Evolutionary conservation across 2,113 vertebrate genomes (phyloP).

Genomic region (Sphyrna mokarran): DNA sequence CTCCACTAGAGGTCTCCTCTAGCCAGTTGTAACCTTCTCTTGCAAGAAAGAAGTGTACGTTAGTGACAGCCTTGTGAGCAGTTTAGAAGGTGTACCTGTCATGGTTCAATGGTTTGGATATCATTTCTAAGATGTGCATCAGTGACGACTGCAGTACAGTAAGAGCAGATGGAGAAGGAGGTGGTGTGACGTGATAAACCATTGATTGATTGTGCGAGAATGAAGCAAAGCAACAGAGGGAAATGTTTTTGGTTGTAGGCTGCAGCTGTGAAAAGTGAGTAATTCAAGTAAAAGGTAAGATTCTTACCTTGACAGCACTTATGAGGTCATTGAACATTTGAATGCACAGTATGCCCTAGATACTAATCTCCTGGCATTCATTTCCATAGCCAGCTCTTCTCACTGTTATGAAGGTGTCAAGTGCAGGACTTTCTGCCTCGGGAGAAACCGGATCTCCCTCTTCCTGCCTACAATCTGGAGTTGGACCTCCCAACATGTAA

Average conservation of each 20-base stretch:
- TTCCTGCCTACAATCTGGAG: neutral
- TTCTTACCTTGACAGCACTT: neutral
- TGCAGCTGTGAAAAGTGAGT: neutral
- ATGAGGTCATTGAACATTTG: neutral
- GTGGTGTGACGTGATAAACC: neutral
- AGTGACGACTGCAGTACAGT: neutral
- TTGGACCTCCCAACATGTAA: neutral
- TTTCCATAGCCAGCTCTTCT: neutral
- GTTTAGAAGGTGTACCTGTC: neutral
- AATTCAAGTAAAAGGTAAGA: neutral
- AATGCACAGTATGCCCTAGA: neutral
- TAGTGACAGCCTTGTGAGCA: neutral
- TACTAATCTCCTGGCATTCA: neutral
- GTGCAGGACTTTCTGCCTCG: neutral
- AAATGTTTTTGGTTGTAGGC: neutral
- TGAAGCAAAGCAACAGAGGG: neutral
- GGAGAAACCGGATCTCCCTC: neutral
- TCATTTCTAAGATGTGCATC: neutral
- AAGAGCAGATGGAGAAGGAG: neutral
- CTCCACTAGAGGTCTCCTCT: neutral
- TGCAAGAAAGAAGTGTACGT: neutral
- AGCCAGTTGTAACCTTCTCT: neutral
- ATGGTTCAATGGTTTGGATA: neutral
- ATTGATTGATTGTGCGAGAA: neutral
- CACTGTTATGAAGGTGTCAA: neutral